A percentile compares a stretch with the other conserved stretches of the same genome.
Conservation (phyloP, 2,888 invertebrate species). For the Philhelius pedissequus region DNA sequence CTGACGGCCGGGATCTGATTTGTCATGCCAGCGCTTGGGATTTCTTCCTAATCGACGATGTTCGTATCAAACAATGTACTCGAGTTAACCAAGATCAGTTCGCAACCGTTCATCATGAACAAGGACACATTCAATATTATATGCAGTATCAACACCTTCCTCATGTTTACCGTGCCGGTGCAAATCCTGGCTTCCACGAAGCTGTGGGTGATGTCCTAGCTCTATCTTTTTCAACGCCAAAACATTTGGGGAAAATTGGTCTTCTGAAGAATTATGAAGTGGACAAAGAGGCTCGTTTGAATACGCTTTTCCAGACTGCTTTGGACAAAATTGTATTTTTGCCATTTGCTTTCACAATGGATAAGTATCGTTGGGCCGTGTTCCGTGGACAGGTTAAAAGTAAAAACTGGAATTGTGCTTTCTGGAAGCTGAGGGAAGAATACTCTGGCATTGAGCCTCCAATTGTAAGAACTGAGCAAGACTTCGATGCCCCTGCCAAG, state of each 20-base stretch:
- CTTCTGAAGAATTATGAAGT: conserved; percentile 82
- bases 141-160: conserved; percentile 83
- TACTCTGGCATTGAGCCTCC: conserved; percentile 86
- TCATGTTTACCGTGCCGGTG: conserved; percentile 82
- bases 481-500: conserved; percentile 88
- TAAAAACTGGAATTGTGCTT: conserved; percentile 84
- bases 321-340: conserved; percentile 85
- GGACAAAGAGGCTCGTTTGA: conserved; percentile 83
- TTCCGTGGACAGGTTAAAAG: conserved; percentile 83
- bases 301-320: conserved; percentile 85
- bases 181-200: conserved; percentile 85
- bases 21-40: conserved; percentile 96
- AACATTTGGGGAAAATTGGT: conserved; percentile 86
- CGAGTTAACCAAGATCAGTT: conserved; percentile 81
- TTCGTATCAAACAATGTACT: conserved; percentile 85
- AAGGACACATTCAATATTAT: conserved; percentile 86
- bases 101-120: conserved; percentile 83
- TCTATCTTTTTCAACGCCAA: conserved; percentile 84
- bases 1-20: conserved; percentile 85
- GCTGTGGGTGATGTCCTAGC: conserved; percentile 87
- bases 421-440: conserved; percentile 83
- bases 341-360: conserved; percentile 85
- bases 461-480: conserved; percentile 82
- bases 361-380: conserved; percentile 85
- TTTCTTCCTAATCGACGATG: conserved; percentile 89